Evolutionary conservation across 2,888 invertebrate genomes (phyloP), one percentile per base, ranked within the genome.

Genomic region (Ferrisia virgata): DNA sequence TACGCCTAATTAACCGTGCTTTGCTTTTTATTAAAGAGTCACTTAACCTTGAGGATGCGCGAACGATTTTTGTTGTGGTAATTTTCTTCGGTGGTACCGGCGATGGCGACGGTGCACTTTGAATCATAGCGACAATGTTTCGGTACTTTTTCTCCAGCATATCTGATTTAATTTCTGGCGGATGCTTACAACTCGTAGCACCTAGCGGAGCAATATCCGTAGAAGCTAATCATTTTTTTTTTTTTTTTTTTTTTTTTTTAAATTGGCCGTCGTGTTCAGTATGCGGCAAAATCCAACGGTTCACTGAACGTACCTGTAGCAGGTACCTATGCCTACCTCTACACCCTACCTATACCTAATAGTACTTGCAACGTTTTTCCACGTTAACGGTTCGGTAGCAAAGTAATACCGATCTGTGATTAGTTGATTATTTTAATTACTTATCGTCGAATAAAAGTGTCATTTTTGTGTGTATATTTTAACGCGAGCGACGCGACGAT

Each of bases 101-200:
- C n/a, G n/a, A n/a, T n/a, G n/a, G n/a, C n/a, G n/a, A n/a, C n/a
- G n/a, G n/a, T n/a, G n/a, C n/a, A n/a, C n/a, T 64, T 53, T 18
- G 22, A 11, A 53, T 22, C 53, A 18, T 13, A 64, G 31, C 64
- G 64, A 28, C 28, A 64, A 64, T 28, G 28, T 28, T 64, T 64
- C 64, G 64, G 64, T 64, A 64, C 28, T 64, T 64, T 64, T 64
- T 64, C 64, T 64, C 64, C 28, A 64, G 64, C 64, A 64, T 64
- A 64, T 64, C 64, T 64, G 64, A 64, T 64, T 64, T 28, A 64
- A 64, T 64, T 64, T 64, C 64, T 15, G 25, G 28, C 64, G 64
- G 64, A 64, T 64, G 64, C 28, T 64, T 5, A 28, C n/a, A n/a
- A n/a, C n/a, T n/a, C 64, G 1, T 11, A 15, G 28, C 28, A 28